phyloP scores from a whole-genome alignment of 1,140 invertebrate genomes.

The Brachionus calyciflorus region DNA sequence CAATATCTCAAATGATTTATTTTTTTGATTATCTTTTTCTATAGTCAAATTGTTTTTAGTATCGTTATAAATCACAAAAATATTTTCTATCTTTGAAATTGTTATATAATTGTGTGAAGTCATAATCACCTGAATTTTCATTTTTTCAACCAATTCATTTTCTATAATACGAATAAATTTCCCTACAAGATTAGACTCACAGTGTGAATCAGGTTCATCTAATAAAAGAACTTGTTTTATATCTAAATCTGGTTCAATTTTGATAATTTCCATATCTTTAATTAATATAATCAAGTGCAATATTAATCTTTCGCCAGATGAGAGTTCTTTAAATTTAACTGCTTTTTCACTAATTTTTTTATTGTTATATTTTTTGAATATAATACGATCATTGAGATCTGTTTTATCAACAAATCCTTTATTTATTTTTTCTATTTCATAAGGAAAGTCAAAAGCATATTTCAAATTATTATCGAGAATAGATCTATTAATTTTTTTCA shows the following conservation, averaged over 20 bases:
- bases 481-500: neutral
- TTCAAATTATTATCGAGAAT: too few relatives aligned
- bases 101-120: neutral
- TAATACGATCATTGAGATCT: neutral
- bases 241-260: neutral
- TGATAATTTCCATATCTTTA: constrained; percentile 23
- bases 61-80: neutral
- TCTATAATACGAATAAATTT: neutral
- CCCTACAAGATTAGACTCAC: neutral
- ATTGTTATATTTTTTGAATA: neutral
- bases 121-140: neutral
- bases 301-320: neutral
- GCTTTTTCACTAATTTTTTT: too few relatives aligned
- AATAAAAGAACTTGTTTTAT: constrained; percentile 1
- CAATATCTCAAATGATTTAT: neutral
- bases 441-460: constrained; percentile 2
- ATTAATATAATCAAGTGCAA: constrained; percentile 13
- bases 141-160: neutral
- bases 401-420: neutral
- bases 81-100: neutral
- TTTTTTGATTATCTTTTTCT: neutral
- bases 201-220: constrained; percentile 12
- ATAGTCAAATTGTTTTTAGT: neutral
- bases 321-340: neutral
- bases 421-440: neutral